These are phyloP conservation scores for Hemistola chrysoprasaria DNA, from an alignment of 2,888 invertebrate species.

Conservation along the genomic window DNA sequence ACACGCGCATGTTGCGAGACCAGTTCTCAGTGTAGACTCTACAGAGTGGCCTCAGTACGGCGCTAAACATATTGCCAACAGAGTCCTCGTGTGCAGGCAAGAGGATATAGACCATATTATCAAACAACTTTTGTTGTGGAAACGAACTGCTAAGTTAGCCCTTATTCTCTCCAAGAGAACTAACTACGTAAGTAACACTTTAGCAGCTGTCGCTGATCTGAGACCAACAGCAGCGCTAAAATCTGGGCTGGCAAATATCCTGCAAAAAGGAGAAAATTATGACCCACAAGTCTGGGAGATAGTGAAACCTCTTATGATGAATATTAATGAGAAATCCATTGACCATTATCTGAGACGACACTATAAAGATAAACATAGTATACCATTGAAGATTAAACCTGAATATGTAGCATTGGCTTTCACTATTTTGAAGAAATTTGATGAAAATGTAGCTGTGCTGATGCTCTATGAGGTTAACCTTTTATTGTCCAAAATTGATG, in stretches of 20 bases:
- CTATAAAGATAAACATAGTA: slow-evolving; percentile 23
- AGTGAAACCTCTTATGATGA: slow-evolving; percentile 39
- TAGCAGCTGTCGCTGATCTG: too few relatives aligned
- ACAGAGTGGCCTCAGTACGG: slow-evolving; percentile 46
- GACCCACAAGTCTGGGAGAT: slow-evolving; percentile 46
- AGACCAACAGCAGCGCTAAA: slow-evolving; percentile 34
- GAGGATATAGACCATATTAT: slow-evolving; percentile 33
- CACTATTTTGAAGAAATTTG: too few relatives aligned
- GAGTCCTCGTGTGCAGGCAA: slow-evolving; percentile 36
- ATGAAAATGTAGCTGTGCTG: too few relatives aligned
- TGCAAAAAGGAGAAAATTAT: slow-evolving; percentile 23
- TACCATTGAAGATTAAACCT: slow-evolving; percentile 40
- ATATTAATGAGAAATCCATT: slow-evolving; percentile 29
- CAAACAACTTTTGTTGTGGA: slow-evolving; percentile 37
- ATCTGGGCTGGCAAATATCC: slow-evolving; percentile 37
- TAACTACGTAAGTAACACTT: too few relatives aligned
- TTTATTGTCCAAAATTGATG: background rate
- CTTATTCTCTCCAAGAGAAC: slow-evolving; percentile 35
- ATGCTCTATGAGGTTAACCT: too few relatives aligned
- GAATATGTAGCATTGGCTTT: slow-evolving; percentile 33
- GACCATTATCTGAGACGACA: slow-evolving; percentile 17
- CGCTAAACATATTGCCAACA: slow-evolving; percentile 50
- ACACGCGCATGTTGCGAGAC: slow-evolving; percentile 45
- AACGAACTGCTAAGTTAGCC: slow-evolving; percentile 42
- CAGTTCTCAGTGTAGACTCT: slow-evolving; percentile 37